Conservation (phyloP, 2,113 vertebrate genomes). For the Probosciger aterrimus region DNA sequence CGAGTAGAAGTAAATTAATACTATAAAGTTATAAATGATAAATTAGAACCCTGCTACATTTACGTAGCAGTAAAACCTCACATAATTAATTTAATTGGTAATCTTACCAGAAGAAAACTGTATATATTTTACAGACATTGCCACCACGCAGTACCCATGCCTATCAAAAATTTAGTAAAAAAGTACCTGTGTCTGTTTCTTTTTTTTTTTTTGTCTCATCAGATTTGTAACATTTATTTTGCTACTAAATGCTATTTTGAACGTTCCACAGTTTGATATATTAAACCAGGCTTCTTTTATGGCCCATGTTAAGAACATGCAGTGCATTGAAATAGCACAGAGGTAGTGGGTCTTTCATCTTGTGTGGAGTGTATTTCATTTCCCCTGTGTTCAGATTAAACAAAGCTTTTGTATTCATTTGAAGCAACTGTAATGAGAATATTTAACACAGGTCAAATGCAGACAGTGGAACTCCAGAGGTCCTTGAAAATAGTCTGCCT, state of each 20-base stretch:
- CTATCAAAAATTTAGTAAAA: conserved; percentile 17
- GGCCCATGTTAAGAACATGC: conserved; percentile 32
- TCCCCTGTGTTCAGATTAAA: conserved; percentile 74
- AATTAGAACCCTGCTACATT: conserved; percentile 15
- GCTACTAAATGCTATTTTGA: conserved; percentile 42
- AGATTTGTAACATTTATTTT: conserved; percentile 51
- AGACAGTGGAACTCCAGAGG: conserved; percentile 61
- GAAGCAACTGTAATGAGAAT: conserved; percentile 77
- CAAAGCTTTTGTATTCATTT: conserved; percentile 76
- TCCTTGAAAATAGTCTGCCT: conserved; percentile 52
- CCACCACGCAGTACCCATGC: background rate
- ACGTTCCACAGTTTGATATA: conserved; percentile 37
- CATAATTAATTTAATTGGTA: conserved; percentile 4
- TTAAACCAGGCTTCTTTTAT: conserved; percentile 54
- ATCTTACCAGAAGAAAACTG: conserved; percentile 8
- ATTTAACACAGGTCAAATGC: conserved; percentile 78
- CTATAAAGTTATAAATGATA: conserved; percentile 5
- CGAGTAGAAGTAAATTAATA: background rate
- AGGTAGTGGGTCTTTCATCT: conserved; percentile 66
- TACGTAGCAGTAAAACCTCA: background rate
- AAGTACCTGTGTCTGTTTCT: conserved; percentile 35
- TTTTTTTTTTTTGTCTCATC: background rate
- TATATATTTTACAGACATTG: conserved; percentile 18
- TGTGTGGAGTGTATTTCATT: conserved; percentile 60
- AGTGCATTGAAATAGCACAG: conserved; percentile 45